phyloP scores from a whole-genome alignment of 2,888 invertebrate species.

The Ophion costatus region DNA sequence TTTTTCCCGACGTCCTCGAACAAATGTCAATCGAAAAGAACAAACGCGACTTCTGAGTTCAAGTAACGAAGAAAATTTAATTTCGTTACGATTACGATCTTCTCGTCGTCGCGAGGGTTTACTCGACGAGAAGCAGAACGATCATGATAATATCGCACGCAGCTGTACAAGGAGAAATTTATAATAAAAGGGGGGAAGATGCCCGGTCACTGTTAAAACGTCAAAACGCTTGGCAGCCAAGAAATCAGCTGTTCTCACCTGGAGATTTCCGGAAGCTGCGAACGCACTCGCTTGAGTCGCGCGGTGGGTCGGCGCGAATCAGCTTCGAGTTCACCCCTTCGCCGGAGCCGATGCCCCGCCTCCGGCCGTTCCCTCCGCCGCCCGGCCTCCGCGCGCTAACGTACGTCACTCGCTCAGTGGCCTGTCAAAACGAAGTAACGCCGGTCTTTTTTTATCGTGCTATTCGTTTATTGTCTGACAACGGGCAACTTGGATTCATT shows the following conservation, averaged over 20 bases:
- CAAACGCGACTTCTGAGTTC: background rate
- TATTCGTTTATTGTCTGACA: constrained; percentile 13
- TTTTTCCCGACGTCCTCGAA: background rate
- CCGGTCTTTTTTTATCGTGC: constrained; percentile 32
- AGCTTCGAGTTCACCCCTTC: background rate
- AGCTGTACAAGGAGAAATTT: background rate
- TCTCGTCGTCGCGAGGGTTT: background rate
- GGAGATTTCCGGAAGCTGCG: constrained; percentile 34
- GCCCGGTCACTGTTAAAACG: constrained; percentile 62
- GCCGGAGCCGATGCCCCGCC: background rate
- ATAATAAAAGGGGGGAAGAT: background rate
- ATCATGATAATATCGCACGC: background rate
- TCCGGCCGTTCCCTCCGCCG: background rate
- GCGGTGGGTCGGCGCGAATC: constrained; percentile 53
- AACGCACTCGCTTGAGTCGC: constrained; percentile 40
- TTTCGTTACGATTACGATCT: constrained; percentile 1
- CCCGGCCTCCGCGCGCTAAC: background rate
- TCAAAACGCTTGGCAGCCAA: constrained; percentile 67
- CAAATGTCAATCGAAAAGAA: constrained; percentile 14
- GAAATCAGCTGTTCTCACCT: constrained; percentile 78
- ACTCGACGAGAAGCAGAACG: background rate
- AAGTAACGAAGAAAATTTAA: background rate
- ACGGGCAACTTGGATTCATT: constrained; percentile 14
- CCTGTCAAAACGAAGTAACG: constrained; percentile 54
- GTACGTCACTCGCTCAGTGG: background rate